Percentiles rank a stretch among this genome's conserved stretches.
These are phyloP conservation scores for Xestia sexstrigata DNA, from an alignment of 2,888 invertebrate species.

Conservation along the genomic window DNA sequence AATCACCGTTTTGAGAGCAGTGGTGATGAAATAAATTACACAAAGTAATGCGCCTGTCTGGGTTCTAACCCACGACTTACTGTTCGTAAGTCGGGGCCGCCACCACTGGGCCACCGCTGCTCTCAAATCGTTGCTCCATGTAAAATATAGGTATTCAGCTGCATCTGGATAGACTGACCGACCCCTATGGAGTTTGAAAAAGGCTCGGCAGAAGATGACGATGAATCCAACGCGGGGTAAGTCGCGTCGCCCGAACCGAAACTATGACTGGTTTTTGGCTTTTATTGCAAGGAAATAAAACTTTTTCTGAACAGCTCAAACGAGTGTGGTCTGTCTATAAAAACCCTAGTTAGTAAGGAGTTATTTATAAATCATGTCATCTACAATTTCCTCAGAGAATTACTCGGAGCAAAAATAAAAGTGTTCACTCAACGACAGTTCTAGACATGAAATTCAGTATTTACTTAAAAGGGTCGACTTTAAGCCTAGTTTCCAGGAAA, in stretches of 20 bases:
- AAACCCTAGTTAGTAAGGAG: background rate
- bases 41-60: no score
- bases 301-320: background rate
- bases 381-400: background rate
- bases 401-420: background rate
- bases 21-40: no score
- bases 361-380: background rate
- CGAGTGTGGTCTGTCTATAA: background rate
- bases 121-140: no score
- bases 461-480: background rate
- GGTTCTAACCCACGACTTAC: no score
- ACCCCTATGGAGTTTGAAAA: rapidly evolving
- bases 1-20: no score
- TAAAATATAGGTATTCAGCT: background rate
- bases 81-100: no score
- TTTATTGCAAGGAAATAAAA: background rate
- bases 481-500: background rate
- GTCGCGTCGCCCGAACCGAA: background rate
- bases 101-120: no score
- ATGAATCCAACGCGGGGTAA: background rate
- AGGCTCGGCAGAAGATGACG: background rate
- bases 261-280: background rate
- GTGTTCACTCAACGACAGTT: background rate
- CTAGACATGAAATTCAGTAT: background rate
- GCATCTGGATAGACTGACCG: background rate